Conservation (phyloP, 2,888 invertebrate genomes). For the Macrophya alboannulata region DNA sequence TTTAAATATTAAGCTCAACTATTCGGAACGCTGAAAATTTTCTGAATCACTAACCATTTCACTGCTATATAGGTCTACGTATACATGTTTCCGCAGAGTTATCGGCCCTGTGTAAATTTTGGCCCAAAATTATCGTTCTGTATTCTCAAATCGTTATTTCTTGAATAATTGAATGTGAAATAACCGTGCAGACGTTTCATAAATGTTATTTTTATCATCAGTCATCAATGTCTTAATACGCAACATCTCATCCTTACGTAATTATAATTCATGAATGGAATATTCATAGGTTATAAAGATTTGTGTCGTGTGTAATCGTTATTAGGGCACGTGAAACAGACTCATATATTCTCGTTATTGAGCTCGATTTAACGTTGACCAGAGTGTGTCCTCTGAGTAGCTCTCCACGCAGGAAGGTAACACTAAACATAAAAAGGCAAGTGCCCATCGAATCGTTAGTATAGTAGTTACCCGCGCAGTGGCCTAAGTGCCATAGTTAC, state of each 20-base stretch:
- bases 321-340: background rate
- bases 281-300: too few species aligned
- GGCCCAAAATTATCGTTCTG: too few species aligned
- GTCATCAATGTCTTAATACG: too few species aligned
- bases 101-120: too few species aligned
- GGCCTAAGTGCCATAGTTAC: constrained; percentile 7
- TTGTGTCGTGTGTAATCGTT: background rate
- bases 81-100: background rate
- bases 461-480: constrained; percentile 11
- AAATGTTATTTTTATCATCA: too few species aligned
- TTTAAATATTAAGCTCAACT: constrained; percentile 19
- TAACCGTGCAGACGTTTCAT: too few species aligned
- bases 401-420: background rate
- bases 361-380: background rate
- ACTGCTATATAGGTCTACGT: background rate
- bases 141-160: too few species aligned
- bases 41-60: background rate
- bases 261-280: too few species aligned
- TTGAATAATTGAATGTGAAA: too few species aligned
- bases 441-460: constrained; percentile 32
- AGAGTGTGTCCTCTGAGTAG: constrained; percentile 8
- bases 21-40: background rate
- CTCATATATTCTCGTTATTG: background rate
- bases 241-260: too few species aligned
- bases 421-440: constrained; percentile 27